Evolutionary conservation across 2,113 vertebrate genomes (phyloP).

Genomic region (Labrus mixtus): DNA sequence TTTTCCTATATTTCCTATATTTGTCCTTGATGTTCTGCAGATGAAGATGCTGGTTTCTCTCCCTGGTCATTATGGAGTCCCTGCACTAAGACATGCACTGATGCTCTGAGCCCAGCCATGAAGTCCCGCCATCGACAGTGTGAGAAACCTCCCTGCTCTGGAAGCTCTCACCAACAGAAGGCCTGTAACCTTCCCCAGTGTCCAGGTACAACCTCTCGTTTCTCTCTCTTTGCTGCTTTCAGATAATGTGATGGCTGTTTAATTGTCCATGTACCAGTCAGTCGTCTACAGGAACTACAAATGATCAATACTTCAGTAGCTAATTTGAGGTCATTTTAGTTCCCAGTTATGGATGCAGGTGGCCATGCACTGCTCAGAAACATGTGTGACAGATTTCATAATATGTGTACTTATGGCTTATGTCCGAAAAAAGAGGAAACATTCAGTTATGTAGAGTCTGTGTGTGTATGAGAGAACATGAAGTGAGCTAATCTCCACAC

Average conservation of each 20-base stretch:
- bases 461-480: slow-evolving; percentile 7
- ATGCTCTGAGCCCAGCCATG: slow-evolving; percentile 73
- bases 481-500: not conserved
- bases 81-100: slow-evolving; percentile 87
- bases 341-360: not conserved
- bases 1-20: not conserved
- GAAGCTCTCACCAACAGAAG: slow-evolving; percentile 81
- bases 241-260: not conserved
- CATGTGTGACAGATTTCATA: not conserved
- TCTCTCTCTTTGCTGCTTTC: not conserved
- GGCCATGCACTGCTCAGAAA: not conserved
- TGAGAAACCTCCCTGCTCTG: slow-evolving; percentile 77
- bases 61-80: slow-evolving; percentile 87
- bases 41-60: slow-evolving; percentile 83
- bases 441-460: not conserved
- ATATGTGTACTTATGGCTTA: not conserved
- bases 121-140: slow-evolving; percentile 86
- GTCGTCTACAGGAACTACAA: not conserved
- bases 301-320: not conserved
- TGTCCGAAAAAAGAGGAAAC: not conserved
- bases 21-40: slow-evolving; percentile 36
- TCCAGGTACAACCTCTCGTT: slow-evolving; percentile 75
- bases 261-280: not conserved
- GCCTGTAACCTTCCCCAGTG: slow-evolving; percentile 91
- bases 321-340: not conserved